A percentile compares a stretch with the other conserved stretches of the same genome.
phyloP scores from a whole-genome alignment of 2,888 invertebrate species.

The Aleiodes testaceus region DNA sequence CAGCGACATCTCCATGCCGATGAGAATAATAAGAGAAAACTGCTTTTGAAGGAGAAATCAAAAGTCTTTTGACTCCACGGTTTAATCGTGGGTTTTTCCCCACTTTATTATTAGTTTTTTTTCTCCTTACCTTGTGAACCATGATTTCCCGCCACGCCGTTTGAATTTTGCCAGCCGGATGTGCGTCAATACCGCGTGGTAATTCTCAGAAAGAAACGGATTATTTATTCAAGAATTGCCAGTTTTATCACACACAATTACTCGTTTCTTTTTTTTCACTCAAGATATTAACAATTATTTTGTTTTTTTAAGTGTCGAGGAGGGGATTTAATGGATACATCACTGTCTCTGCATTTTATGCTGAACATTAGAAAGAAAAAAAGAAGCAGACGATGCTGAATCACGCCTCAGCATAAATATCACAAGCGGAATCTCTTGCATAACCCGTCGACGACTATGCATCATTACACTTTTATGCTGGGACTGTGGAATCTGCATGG shows the following conservation, averaged over 20 bases:
- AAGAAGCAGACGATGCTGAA: background rate
- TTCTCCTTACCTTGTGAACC: background rate
- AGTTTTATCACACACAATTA: background rate
- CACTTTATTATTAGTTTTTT: conserved; percentile 19
- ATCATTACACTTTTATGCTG: conserved; percentile 20
- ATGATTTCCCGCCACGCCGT: background rate
- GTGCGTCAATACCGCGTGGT: conserved; percentile 29
- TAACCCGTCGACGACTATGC: background rate
- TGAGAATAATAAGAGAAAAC: background rate
- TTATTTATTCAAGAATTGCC: background rate
- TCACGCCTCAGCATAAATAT: conserved; percentile 4
- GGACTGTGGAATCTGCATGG: conserved; percentile 10
- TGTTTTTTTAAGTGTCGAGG: background rate
- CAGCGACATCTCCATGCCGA: conserved; percentile 39
- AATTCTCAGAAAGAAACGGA: background rate
- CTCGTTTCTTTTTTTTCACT: background rate
- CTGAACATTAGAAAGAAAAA: background rate
- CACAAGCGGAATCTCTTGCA: conserved; percentile 8
- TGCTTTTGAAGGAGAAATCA: no score
- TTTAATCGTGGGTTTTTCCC: background rate
- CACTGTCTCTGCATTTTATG: background rate
- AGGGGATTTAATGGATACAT: background rate
- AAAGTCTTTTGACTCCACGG: background rate
- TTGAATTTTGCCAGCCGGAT: conserved; percentile 7
- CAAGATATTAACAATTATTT: background rate